Evolutionary conservation across 2,797 vertebrate genomes (phyloP).

Genomic region (Pantherophis alleghaniensis): DNA sequence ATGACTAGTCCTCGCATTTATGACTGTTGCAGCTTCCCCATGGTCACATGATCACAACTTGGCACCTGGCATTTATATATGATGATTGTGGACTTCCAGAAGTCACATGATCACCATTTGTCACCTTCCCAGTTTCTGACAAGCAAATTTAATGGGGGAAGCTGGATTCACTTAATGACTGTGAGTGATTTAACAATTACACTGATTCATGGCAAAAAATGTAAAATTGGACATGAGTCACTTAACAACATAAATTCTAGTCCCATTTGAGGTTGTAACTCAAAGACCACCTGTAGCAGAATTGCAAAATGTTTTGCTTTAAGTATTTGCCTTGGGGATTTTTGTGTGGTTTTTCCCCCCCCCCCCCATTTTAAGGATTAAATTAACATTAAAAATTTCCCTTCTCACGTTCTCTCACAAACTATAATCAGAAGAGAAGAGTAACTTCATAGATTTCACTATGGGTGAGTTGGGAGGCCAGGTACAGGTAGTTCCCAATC

Average conservation of each 20-base stretch:
- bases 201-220: neutral
- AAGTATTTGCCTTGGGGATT: neutral
- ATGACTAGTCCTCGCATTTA: neutral
- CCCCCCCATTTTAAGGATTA: neutral
- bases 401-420: too few species aligned
- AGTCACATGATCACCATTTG: neutral
- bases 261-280: too few species aligned
- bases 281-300: neutral
- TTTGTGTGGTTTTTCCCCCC: neutral
- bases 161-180: neutral
- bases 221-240: neutral
- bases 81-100: neutral
- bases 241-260: too few species aligned
- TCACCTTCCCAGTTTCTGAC: neutral
- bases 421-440: neutral
- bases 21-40: neutral
- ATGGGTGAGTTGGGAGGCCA: too few species aligned
- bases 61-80: neutral
- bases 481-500: too few species aligned
- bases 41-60: neutral
- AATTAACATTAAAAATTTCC: neutral
- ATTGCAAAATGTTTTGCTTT: neutral
- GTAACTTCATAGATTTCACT: neutral
- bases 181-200: neutral
- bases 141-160: neutral